These are phyloP conservation scores for Campylomormyrus tamandua DNA, from an alignment of 2,113 vertebrate species.

Conservation along the genomic window DNA sequence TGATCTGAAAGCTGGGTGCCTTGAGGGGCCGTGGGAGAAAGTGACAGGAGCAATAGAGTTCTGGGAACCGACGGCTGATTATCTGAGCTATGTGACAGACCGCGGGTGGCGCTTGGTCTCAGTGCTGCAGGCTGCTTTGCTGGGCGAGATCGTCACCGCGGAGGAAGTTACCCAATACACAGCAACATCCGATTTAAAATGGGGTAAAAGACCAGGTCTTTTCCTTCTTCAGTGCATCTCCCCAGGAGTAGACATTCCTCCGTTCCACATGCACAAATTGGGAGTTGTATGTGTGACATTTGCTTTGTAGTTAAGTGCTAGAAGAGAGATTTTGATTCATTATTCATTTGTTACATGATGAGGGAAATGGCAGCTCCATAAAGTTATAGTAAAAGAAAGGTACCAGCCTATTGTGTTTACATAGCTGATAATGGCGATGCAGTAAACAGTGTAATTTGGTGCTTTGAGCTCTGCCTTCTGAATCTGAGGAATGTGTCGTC, in stretches of 20 bases:
- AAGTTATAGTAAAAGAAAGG: not conserved
- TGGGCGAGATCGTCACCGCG: conserved; percentile 20
- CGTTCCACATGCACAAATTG: not conserved
- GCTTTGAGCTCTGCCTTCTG: not conserved
- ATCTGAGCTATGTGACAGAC: conserved; percentile 60
- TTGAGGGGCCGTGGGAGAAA: conserved; percentile 46
- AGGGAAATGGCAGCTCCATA: not conserved
- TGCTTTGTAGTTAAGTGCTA: not conserved
- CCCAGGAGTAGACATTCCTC: not conserved
- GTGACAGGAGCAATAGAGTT: conserved; percentile 55
- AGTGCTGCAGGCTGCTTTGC: not conserved
- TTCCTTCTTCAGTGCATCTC: not conserved
- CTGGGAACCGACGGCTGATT: conserved; percentile 61
- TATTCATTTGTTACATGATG: not conserved
- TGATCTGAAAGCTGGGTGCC: conserved; percentile 41
- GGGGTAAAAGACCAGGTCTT: not conserved
- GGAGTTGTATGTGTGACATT: not conserved
- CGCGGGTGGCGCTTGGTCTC: conserved; percentile 41
- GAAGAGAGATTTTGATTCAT: not conserved
- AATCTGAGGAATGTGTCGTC: not conserved
- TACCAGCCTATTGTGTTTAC: not conserved
- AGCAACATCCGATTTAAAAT: not conserved
- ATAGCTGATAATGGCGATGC: not conserved
- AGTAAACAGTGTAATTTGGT: not conserved
- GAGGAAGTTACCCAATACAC: not conserved